phyloP scores from a whole-genome alignment of 2,113 vertebrate genomes.

The Oryctolagus cuniculus region mOryCun1.1 NC_091450.1:41318001-41318500 shows the following conservation, averaged over 20 bases:
- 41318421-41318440: slow-evolving; percentile 98
- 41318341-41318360: slow-evolving; percentile 96
- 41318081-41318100: slow-evolving; percentile 60
- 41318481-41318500: not conserved
- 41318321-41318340: slow-evolving; percentile 99
- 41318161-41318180: slow-evolving; percentile 99
- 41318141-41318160: slow-evolving; percentile 98
- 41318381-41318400: slow-evolving; percentile 99
- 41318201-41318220: slow-evolving; percentile 83
- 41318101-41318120: slow-evolving; percentile 88
- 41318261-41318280: not conserved
- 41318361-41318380: slow-evolving; percentile 97
- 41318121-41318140: slow-evolving; percentile 98
- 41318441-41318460: slow-evolving; percentile 94
- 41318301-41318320: slow-evolving; percentile 92
- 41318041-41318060: not conserved
- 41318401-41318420: slow-evolving; percentile 99
- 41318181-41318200: slow-evolving; percentile 95
- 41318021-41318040: slow-evolving; percentile 30
- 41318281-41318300: slow-evolving; percentile 25
- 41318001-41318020: slow-evolving; percentile 30
- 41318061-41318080: not conserved
- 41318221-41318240: slow-evolving; percentile 46
- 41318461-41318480: not conserved
- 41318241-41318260: slow-evolving; percentile 61